Base-by-base conservation (phyloP, 2,113 vertebrate genomes). In the Lutjanus erythropterus region DNA sequence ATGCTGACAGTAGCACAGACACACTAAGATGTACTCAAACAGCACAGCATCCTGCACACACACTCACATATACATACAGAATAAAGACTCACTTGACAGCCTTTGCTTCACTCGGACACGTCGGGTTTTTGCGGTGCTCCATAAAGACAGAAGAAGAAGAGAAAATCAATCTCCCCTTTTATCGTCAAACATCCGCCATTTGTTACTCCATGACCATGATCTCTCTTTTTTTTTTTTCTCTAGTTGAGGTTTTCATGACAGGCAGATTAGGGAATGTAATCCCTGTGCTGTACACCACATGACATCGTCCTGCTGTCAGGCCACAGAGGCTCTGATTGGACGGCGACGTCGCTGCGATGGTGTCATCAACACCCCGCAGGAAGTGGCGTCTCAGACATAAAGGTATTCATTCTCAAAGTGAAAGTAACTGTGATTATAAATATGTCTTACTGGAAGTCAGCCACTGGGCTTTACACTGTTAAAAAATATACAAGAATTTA, bases 231-330 rank as follows among this genome's bases (percentile, higher is more conserved):
- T 35, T 67, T 67, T 29, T 59, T 39, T 42, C 46, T 62, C 56
- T 33, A 9, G 42, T 80, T 82, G 80, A 39, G 73, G 73, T 86
- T 86, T 88, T 78, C 81, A 80, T 81, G 86, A 86, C 85, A 80
- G 85, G 78, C 78, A 88, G 93, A 92, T 94, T 92, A 92, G 16
- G 42, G 37, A 41, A 77, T 81, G 60, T 94, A 94, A 93, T 94
- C 93, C 82, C 85, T 29, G 15, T 29, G 47, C 84, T 46, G 64
- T 33, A 25, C 44, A 82, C 47, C 87, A 88, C 74, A 87, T 88
- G 87, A 78, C 77, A 85, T 56, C 6, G 21, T n/a, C 72, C 81
- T 81, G 71, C 84, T 84, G 73, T 83, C 82, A 68, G 61, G 49
- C 18, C 66, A 49, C 78, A 37, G 56, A 53, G 44, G n/a, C 58